A percentile compares a stretch with the other conserved stretches of the same genome.
These are phyloP conservation scores for Nebria brevicollis DNA, from an alignment of 2,888 invertebrate genomes.

Conservation along the genomic window DNA sequence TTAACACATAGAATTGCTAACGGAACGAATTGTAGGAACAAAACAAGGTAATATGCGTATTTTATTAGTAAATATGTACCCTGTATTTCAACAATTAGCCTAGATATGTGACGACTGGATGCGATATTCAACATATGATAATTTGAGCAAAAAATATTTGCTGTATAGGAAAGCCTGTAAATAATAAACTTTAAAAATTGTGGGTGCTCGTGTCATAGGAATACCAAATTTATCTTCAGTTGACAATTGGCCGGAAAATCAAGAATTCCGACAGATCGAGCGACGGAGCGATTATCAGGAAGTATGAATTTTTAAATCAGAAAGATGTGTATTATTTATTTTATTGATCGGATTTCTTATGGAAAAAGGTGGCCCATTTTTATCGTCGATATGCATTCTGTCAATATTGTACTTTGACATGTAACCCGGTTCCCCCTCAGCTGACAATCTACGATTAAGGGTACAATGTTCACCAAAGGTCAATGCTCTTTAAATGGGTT, in stretches of 20 bases:
- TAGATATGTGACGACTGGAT: too few species aligned
- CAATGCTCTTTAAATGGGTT: slow-evolving; percentile 36
- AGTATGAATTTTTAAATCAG: too few species aligned
- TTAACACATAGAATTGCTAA: background rate
- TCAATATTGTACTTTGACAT: slow-evolving; percentile 13
- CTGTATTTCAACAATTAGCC: background rate
- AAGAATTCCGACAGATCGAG: too few species aligned
- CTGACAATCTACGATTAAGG: slow-evolving; percentile 6
- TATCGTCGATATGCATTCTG: slow-evolving; percentile 6
- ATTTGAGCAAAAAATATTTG: too few species aligned
- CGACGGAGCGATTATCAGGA: too few species aligned
- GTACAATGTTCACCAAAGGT: slow-evolving; percentile 34
- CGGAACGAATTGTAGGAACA: background rate
- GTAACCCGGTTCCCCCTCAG: background rate
- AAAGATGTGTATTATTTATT: background rate
- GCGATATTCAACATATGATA: too few species aligned
- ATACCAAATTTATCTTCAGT: too few species aligned
- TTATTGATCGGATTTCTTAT: background rate
- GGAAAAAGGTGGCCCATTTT: background rate
- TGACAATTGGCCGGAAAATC: too few species aligned
- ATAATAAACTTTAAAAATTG: too few species aligned
- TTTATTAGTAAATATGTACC: background rate
- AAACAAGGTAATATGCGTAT: background rate
- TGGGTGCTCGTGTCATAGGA: too few species aligned
- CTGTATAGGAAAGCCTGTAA: too few species aligned